These are phyloP conservation scores for Geotrypetes seraphini DNA, from an alignment of 2,797 vertebrate species.

Conservation along the genomic window DNA sequence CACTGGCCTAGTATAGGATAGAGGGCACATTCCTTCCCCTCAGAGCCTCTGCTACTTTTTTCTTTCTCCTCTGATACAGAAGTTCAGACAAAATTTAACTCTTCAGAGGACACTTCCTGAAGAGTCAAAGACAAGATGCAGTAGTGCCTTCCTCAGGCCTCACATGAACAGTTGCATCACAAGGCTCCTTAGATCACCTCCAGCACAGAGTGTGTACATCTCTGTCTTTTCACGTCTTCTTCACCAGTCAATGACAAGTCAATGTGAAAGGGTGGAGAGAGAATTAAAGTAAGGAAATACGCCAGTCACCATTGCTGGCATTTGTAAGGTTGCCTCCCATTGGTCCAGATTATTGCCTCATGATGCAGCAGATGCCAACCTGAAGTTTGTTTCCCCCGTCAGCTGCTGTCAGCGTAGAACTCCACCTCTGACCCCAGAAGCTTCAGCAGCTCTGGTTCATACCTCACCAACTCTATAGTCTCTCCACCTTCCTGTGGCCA, in stretches of 20 bases:
- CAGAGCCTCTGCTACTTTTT: no score
- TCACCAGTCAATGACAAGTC: no score
- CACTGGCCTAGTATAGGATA: not conserved
- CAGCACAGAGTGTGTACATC: slow-evolving; percentile 20
- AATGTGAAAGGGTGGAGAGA: slow-evolving; percentile 37
- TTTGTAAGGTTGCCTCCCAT: slow-evolving; percentile 47
- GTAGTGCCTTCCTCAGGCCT: not conserved
- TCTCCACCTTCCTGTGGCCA: slow-evolving; percentile 38
- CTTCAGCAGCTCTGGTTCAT: slow-evolving; percentile 80
- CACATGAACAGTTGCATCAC: slow-evolving; percentile 1
- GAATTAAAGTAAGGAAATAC: slow-evolving; percentile 26
- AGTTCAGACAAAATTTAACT: no score
- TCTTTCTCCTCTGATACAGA: slow-evolving; percentile 4
- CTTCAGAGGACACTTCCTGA: no score
- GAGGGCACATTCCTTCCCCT: not conserved
- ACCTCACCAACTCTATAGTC: slow-evolving; percentile 82
- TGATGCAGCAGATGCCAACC: slow-evolving; percentile 28
- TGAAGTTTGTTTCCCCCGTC: slow-evolving; percentile 30
- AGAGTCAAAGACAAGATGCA: no score
- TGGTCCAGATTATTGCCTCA: slow-evolving; percentile 63
- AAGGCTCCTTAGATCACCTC: slow-evolving; percentile 21
- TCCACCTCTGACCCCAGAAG: slow-evolving; percentile 86
- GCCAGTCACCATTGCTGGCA: slow-evolving; percentile 43
- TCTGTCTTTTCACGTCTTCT: slow-evolving; percentile 15
- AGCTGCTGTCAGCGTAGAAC: slow-evolving; percentile 64